Evolutionary conservation across 2,888 invertebrate genomes (phyloP).

Genomic region (Mesochorus sp.): DNA sequence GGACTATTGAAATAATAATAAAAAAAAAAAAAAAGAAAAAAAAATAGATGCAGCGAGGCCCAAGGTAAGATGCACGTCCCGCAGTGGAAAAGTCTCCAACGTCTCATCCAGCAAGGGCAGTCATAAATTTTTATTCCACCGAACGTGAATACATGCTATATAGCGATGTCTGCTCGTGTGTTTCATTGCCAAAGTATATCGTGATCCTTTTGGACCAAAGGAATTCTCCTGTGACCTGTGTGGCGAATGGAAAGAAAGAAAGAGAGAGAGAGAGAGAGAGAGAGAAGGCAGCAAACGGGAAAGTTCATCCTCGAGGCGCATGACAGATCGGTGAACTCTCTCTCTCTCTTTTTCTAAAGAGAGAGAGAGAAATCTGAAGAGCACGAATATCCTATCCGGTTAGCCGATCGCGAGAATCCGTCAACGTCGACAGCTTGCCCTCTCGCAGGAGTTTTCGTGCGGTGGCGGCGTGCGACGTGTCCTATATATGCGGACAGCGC

Average conservation of each 20-base stretch:
- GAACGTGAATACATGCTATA: too few species aligned
- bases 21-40: too few species aligned
- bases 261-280: too few species aligned
- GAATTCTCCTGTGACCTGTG: constrained; percentile 49
- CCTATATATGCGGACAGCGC: constrained; percentile 6
- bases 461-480: constrained; percentile 46
- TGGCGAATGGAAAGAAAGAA: constrained; percentile 28
- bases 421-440: constrained; percentile 73
- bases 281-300: constrained; percentile 42
- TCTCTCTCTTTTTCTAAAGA: too few species aligned
- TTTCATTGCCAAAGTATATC: constrained; percentile 40
- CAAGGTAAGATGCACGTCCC: constrained; percentile 27
- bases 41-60: background rate
- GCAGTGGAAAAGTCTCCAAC: constrained; percentile 8
- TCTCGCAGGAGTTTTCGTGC: constrained; percentile 56
- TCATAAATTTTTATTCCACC: constrained; percentile 47
- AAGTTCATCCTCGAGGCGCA: constrained; percentile 54
- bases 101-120: constrained; percentile 4
- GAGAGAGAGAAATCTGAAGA: constrained; percentile 30
- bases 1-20: too few species aligned
- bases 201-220: constrained; percentile 37
- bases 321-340: constrained; percentile 71
- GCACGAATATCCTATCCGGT: constrained; percentile 69
- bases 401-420: constrained; percentile 69
- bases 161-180: background rate